Base-by-base conservation (phyloP, 2,888 invertebrate species). In the Buathra laborator region DNA sequence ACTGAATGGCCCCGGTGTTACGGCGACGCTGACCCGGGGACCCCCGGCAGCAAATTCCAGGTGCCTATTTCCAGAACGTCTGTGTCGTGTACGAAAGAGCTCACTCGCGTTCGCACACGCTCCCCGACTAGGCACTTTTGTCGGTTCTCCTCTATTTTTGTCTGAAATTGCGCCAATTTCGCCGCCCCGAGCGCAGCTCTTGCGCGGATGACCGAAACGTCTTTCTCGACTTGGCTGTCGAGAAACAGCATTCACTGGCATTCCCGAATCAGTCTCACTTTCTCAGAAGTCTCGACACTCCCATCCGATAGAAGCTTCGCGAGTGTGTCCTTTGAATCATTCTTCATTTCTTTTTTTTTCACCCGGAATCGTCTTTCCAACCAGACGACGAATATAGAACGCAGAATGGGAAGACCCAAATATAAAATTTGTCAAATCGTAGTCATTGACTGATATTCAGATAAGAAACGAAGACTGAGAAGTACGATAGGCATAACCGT, bases 111-210 rank as follows among this genome's bases (percentile, higher is more conserved):
- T 77, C 75, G 44, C 79, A 37, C 67, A 14, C 37, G 37, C 9
- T 37, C 37, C 56, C 16, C 19, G 37, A 14, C 53, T 4, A 14
- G 51, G 37, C 78, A 78, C 70, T 71, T 56, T 76, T 48, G 68
- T 75, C 59, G 32, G 51, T 59, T 19, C 12, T 84, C 44, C 72
- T 86, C 81, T 86, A 83, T 87, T 87, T 86, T 86, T 80, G 83
- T 86, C 87, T 85, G 86, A 87, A 88, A 87, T 86, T 81, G 86
- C 87, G 78, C 85, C 81, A 86, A 87, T 87, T 87, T 87, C 68
- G 78, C 77, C 72, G 75, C 71, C 67, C 79, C 62, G 59, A 48
- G 44, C 75, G 56, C 56, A 51, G 70, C 44, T 24, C 76, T 75
- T 46, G 37, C 53, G 71, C 68, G 64, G 19, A 66, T 32, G 44